Evolutionary conservation across 2,797 vertebrate species (phyloP).

Genomic region (Echiichthys vipera): DNA sequence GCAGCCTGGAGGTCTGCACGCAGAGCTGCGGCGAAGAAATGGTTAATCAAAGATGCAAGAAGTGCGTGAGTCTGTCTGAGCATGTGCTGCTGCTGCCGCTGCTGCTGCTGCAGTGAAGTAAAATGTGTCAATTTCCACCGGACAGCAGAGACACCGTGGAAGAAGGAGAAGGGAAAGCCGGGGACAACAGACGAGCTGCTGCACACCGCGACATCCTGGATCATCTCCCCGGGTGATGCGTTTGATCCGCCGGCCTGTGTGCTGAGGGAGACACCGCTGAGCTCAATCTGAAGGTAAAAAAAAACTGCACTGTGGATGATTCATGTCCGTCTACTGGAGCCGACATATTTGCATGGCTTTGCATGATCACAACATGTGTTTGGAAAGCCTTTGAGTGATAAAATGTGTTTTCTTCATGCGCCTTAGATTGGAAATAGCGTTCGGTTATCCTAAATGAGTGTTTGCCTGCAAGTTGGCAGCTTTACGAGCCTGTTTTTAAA

Average conservation of each 20-base stretch:
- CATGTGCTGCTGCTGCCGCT: constrained; percentile 72
- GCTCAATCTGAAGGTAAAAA: constrained; percentile 57
- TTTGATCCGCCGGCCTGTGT: constrained; percentile 32
- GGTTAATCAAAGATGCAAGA: constrained; percentile 70
- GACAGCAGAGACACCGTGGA: constrained; percentile 63
- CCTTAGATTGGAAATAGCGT: accelerated
- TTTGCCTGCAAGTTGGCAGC: constrained; percentile 26
- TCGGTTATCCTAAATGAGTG: background rate
- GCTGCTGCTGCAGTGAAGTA: constrained; percentile 81
- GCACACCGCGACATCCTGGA: constrained; percentile 35
- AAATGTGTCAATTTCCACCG: constrained; percentile 82
- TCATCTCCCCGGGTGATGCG: constrained; percentile 21
- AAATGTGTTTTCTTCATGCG: background rate
- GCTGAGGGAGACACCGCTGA: constrained; percentile 52
- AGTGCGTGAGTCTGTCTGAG: constrained; percentile 72
- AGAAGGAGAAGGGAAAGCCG: constrained; percentile 44
- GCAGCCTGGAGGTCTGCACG: background rate
- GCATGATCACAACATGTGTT: background rate
- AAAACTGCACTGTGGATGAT: constrained; percentile 41
- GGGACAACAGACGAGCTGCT: constrained; percentile 13
- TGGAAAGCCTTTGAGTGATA: background rate
- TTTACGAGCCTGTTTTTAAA: constrained; percentile 4
- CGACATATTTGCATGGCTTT: constrained; percentile 11
- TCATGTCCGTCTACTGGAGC: constrained; percentile 30
- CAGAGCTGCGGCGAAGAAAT: constrained; percentile 43